Percentiles rank a stretch among this genome's conserved stretches.
Conservation (phyloP, 2,797 vertebrate species). For the Clarias platycephalus region DNA sequence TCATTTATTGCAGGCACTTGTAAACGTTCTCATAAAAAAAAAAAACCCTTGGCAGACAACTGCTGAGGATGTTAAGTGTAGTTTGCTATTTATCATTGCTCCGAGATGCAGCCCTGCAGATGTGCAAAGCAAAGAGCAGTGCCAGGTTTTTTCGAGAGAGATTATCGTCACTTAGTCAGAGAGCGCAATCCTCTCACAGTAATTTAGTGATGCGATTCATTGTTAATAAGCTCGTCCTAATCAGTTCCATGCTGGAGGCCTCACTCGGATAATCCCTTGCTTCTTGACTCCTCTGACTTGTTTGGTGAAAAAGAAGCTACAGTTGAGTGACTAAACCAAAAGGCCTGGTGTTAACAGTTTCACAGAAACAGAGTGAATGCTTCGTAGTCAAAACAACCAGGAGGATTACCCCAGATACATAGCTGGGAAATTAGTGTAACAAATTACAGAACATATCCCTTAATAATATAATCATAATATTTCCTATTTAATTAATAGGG, state of each 20-base stretch:
- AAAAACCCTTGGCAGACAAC: slow-evolving; percentile 55
- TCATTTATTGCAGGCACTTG: slow-evolving; percentile 77
- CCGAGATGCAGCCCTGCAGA: slow-evolving; percentile 64
- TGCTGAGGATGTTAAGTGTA: slow-evolving; percentile 75
- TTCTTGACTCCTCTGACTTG: slow-evolving; percentile 46
- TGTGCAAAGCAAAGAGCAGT: slow-evolving; percentile 53
- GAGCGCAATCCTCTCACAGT: slow-evolving; percentile 60
- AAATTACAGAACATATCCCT: neutral
- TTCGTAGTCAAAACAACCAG: slow-evolving; percentile 1
- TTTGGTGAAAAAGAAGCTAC: slow-evolving; percentile 37
- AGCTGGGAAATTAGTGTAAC: neutral
- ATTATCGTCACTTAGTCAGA: slow-evolving; percentile 61
- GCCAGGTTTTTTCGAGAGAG: slow-evolving; percentile 62
- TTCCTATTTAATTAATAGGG: slow-evolving; percentile 19
- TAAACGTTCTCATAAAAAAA: slow-evolving; percentile 73
- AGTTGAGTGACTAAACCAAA: slow-evolving; percentile 18
- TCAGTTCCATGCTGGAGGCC: slow-evolving; percentile 48
- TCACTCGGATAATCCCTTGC: slow-evolving; percentile 18
- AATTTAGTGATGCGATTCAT: slow-evolving; percentile 63
- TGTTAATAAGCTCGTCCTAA: slow-evolving; percentile 65
- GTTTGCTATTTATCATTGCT: slow-evolving; percentile 76
- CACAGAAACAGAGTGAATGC: slow-evolving; percentile 11
- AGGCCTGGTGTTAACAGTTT: slow-evolving; percentile 12
- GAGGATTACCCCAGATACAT: neutral
- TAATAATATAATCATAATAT: slow-evolving; percentile 5